Conservation (phyloP, 2,797 vertebrate species). For the Tokudaia tokunoshimensis region DNA sequence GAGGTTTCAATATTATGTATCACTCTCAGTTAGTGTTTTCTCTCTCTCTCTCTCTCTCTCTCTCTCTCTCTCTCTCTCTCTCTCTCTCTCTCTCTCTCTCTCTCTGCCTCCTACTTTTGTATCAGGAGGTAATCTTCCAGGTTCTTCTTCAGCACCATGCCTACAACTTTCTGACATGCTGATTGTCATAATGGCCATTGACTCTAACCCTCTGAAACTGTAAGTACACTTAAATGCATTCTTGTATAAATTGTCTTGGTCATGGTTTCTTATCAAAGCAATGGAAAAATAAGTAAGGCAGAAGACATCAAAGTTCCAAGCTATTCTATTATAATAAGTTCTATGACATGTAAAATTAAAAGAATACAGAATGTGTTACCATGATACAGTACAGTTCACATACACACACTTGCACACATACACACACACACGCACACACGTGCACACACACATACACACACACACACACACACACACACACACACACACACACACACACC, state of each 20-base stretch:
- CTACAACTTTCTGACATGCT: background rate
- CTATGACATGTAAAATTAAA: slow-evolving; percentile 39
- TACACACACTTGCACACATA: background rate
- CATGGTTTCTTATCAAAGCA: background rate
- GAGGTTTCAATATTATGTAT: too few species aligned
- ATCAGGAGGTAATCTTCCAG: background rate
- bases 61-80: too few species aligned
- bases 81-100: background rate
- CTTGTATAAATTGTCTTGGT: background rate
- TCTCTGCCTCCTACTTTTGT: background rate
- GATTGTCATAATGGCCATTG: background rate
- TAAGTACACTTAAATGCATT: background rate
- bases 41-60: too few species aligned
- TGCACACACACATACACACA: background rate
- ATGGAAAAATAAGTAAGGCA: background rate
- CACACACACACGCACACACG: too few species aligned
- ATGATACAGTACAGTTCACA: background rate
- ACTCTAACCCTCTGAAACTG: background rate
- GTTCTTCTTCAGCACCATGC: background rate
- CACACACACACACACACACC: too few species aligned
- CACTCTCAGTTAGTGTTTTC: too few species aligned
- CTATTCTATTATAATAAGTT: background rate
- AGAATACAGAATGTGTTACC: background rate
- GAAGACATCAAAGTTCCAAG: background rate
- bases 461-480: too few species aligned